Conservation (phyloP, 2,888 invertebrate species). For the Mystacides longicornis region DNA sequence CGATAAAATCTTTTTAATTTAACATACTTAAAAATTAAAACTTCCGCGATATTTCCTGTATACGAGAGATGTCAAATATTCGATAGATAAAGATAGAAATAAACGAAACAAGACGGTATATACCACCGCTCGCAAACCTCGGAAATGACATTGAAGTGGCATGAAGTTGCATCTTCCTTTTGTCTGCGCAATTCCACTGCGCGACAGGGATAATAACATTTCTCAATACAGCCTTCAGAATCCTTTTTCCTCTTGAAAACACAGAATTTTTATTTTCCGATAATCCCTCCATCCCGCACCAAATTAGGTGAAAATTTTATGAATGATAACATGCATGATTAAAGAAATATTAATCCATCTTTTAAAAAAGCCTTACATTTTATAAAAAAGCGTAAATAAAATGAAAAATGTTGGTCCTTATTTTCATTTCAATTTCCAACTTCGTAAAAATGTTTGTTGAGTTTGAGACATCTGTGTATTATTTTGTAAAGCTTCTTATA, state of each 20-base stretch:
- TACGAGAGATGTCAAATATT: constrained; percentile 11
- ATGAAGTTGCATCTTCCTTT: constrained; percentile 16
- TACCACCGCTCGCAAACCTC: constrained; percentile 10
- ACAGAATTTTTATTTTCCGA: background rate
- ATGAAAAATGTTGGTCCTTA: too few relatives aligned
- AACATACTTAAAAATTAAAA: background rate
- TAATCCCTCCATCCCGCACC: too few relatives aligned
- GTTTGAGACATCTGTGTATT: too few relatives aligned
- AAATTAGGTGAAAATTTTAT: too few relatives aligned
- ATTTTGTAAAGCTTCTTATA: too few relatives aligned
- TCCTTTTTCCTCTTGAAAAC: background rate
- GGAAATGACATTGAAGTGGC: constrained; percentile 20
- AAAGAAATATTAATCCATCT: too few relatives aligned
- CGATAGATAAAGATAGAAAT: constrained; percentile 6
- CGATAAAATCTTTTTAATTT: constrained; percentile 10
- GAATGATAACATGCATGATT: too few relatives aligned
- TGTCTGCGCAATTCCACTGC: constrained; percentile 20
- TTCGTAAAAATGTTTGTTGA: too few relatives aligned
- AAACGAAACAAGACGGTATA: constrained; percentile 17
- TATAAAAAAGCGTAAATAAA: too few relatives aligned
- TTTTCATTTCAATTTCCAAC: too few relatives aligned
- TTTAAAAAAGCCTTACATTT: too few relatives aligned
- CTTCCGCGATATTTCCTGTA: background rate
- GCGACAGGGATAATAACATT: constrained; percentile 20
- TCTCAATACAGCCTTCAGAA: constrained; percentile 3